phyloP scores from a whole-genome alignment of 1,140 invertebrate species.

The Microplitis mediator region DNA sequence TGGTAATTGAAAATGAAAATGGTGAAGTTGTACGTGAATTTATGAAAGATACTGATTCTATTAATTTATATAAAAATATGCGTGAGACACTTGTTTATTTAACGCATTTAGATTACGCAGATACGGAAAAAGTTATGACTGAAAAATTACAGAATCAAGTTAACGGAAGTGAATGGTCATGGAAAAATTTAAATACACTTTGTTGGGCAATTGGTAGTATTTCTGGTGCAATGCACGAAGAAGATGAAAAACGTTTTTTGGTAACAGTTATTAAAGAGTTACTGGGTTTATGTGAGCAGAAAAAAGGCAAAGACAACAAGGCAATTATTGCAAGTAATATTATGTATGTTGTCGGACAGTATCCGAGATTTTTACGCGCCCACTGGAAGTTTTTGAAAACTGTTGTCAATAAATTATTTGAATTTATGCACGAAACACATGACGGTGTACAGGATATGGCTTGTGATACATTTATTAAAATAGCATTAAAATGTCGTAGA shows the following conservation, averaged over 20 bases:
- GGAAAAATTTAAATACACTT: conserved; percentile 99
- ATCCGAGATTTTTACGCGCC: conserved; percentile 97
- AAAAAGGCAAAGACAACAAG: conserved; percentile 99
- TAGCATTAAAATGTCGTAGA: conserved; percentile 97
- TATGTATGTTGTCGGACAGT: conserved; percentile 99
- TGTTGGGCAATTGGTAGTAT: conserved; percentile 99
- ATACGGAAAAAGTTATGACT: conserved; percentile 99
- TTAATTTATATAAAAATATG: conserved; percentile 99
- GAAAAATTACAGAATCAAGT: conserved; percentile 99
- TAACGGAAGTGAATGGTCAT: conserved; percentile 98
- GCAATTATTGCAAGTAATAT: conserved; percentile 99
- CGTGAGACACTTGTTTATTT: conserved; percentile 98
- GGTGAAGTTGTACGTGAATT: conserved; percentile 99
- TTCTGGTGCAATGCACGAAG: conserved; percentile 98
- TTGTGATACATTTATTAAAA: conserved; percentile 99
- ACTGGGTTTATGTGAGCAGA: conserved; percentile 97
- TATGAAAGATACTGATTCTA: conserved; percentile 99
- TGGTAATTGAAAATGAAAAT: conserved; percentile 99
- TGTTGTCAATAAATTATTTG: conserved; percentile 99
- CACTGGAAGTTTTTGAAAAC: conserved; percentile 99
- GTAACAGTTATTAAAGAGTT: conserved; percentile 99
- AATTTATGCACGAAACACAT: conserved; percentile 99
- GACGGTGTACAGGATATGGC: conserved; percentile 99
- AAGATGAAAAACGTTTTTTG: conserved; percentile 98
- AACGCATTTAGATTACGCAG: conserved; percentile 97